Evolutionary conservation across 2,797 vertebrate genomes (phyloP), one percentile per base, ranked within the genome.

Genomic region (Gymnopithys bicolor): DNA sequence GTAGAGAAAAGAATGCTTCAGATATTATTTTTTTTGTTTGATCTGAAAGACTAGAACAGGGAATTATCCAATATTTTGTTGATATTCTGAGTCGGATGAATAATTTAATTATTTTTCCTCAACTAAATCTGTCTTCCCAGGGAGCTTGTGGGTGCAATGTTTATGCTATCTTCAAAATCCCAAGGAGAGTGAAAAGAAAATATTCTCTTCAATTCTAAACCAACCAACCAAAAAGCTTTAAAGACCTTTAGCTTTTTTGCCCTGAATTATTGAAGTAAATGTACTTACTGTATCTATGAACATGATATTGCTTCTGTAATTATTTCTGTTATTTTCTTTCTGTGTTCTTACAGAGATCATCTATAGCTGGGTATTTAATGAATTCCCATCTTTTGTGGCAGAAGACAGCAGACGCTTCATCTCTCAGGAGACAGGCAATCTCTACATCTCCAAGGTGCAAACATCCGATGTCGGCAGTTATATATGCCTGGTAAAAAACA

Each of bases 331-430:
- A 19, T 66, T 92, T 78, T 79, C 85, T 85, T 79, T 93, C 91
- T 91, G 37, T 78, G 30, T 97, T 81, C 89, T 97, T 32, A 27
- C 96, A 99, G 99, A 99, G 97, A 99, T 99, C 93, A 98, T 99
- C 97, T 99, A 99, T 96, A 99, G 99, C 93, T 99, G 99, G 99
- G 99, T 99, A 46, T 99, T 99, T 96, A 99, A 99, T 55, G 99
- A 99, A 97, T 99, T 99, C 97, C 99, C 99, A 41, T 99, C 99
- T 37, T 99, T 99, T 87, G 99, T 99, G 95, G 98, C 98, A 27
- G 99, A 99, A 97, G 99, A 99, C 94, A 99, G 99, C 85, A 98
- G 99, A n/a, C 98, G 99, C 45, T 99, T 99, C 98, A 99, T 99
- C 97, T 99, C 99, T 85, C 99, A 99, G 96, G 98, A 99, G 95